Evolutionary conservation across 2,113 vertebrate genomes (phyloP), one percentile per base, ranked within the genome.

Genomic region (Caranx melampygus): DNA sequence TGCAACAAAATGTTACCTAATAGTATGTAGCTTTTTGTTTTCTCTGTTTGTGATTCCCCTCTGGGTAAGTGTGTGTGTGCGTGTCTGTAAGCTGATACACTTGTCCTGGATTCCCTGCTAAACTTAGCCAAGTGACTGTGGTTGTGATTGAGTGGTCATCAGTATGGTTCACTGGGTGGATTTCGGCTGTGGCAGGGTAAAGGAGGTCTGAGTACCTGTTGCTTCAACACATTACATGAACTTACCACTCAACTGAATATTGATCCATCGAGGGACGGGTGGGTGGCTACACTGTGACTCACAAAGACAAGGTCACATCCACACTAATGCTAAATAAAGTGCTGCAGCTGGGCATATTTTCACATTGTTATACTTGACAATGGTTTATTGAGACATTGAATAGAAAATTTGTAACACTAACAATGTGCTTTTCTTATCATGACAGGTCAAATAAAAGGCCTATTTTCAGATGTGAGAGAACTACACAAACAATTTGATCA

Each of bases 31-130:
- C 60, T 42, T 55, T 76, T 63, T 66, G 35, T 69, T 74, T 12
- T 34, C 26, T 31, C 21, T 58, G 21, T 73, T 40, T 62, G 72
- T 74, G 34, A 68, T 68, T 79, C 33, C 47, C 59, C 14, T 52
- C n/a, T 37, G 58, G 5, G 35, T 20, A 52, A 18, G 34, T 33
- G 12, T 73, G 57, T 55, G 37, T 33, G 64, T 58, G 47, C 68
- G 70, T 74, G n/a, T 65, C 7, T 63, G 94, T 88, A 95, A 95
- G 58, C 12, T 26, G 90, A 95, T 86, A 90, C 70, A 60, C 58
- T 76, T 86, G 92, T 84, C 90, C 94, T 95, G 90, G 86, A 95
- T 95, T 93, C 90, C 85, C 79, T 61, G 70, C 94, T 94, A 94
- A 94, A 92, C 68, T 90, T 95, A 95, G 93, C 78, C 71, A 68